Evolutionary conservation across 2,113 vertebrate species (phyloP).

Genomic region (Nycticebus coucang): DNA sequence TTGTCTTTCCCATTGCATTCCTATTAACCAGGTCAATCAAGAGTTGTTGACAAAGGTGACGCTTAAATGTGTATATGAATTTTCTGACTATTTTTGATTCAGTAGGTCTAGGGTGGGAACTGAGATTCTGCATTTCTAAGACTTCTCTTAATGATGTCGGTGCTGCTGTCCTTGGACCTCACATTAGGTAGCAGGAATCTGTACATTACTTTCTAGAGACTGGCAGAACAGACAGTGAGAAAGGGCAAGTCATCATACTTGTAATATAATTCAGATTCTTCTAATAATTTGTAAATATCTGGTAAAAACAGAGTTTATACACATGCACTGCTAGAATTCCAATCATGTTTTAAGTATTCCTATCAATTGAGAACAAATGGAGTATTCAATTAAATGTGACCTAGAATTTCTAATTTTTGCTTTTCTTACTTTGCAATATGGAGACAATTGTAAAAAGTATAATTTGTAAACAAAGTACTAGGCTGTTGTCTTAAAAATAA

Average conservation of each 20-base stretch:
- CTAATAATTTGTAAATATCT: slow-evolving; percentile 1
- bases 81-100: neutral
- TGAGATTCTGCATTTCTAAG: neutral
- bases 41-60: neutral
- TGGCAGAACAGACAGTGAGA: neutral
- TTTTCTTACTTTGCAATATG: neutral
- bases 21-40: neutral
- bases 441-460: neutral
- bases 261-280: neutral
- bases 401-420: neutral
- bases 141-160: neutral
- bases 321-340: neutral
- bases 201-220: neutral
- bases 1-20: neutral
- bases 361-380: neutral
- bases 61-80: neutral
- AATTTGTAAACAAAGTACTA: neutral
- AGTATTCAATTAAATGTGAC: too few relatives aligned
- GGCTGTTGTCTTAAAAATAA: neutral
- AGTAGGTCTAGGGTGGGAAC: neutral
- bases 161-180: neutral
- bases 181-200: neutral
- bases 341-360: neutral
- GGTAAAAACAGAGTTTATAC: neutral
- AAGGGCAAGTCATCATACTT: neutral